These are phyloP conservation scores for Microchirus variegatus DNA, from an alignment of 2,797 vertebrate species.

Conservation along the genomic window DNA sequence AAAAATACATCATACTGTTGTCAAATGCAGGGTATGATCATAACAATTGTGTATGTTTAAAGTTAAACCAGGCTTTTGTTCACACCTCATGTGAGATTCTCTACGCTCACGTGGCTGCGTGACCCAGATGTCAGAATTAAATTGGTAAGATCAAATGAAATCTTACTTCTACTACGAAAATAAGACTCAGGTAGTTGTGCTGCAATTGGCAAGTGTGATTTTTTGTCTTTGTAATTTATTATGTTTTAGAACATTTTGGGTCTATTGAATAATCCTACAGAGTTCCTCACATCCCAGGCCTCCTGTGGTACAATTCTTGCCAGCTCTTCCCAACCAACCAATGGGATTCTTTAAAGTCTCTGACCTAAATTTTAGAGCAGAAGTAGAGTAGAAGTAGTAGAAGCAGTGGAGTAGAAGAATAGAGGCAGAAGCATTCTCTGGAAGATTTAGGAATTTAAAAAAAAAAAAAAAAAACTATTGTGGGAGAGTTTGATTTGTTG, in stretches of 20 bases:
- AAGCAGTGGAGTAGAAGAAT: too few relatives aligned
- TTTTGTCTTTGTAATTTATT: slow-evolving; percentile 57
- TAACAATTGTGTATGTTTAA: too few relatives aligned
- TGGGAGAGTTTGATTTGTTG: slow-evolving; percentile 61
- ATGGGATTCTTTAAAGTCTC: slow-evolving; percentile 57
- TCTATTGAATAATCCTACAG: slow-evolving; percentile 57
- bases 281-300: slow-evolving; percentile 48
- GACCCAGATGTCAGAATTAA: too few relatives aligned
- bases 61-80: slow-evolving; percentile 3
- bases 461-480: slow-evolving; percentile 45
- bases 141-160: slow-evolving; percentile 8
- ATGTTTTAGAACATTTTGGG: slow-evolving; percentile 56
- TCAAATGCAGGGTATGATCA: too few relatives aligned
- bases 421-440: not conserved
- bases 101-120: too few relatives aligned
- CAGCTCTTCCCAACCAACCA: slow-evolving; percentile 52
- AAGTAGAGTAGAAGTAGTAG: slow-evolving; percentile 18
- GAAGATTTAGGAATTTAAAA: slow-evolving; percentile 27
- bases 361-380: slow-evolving; percentile 58
- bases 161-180: slow-evolving; percentile 24
- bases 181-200: slow-evolving; percentile 7
- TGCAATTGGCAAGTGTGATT: slow-evolving; percentile 19
- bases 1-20: too few relatives aligned
- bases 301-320: slow-evolving; percentile 61
- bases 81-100: not conserved